A percentile compares a stretch with the other conserved stretches of the same genome.
Evolutionary conservation across 2,888 invertebrate genomes (phyloP).

Genomic region (Agrilus cyanescens): DNA sequence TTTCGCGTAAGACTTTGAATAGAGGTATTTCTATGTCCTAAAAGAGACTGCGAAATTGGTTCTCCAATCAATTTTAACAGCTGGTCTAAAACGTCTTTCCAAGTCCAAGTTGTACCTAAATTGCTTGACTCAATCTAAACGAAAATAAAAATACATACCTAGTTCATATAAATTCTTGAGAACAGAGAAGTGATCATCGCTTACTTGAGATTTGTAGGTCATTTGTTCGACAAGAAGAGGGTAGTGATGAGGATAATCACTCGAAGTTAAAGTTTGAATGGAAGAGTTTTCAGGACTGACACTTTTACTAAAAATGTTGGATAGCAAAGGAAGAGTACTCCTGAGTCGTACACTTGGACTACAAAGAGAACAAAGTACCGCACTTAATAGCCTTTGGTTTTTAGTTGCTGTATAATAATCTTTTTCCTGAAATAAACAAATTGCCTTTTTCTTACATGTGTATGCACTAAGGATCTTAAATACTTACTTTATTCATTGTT

Average conservation of each 20-base stretch:
- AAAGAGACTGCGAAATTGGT: constrained; percentile 53
- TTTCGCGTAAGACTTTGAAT: constrained; percentile 32
- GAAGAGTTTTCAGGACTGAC: constrained; percentile 35
- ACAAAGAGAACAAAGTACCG: constrained; percentile 77
- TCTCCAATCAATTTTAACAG: constrained; percentile 70
- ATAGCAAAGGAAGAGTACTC: constrained; percentile 62
- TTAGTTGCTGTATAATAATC: constrained; percentile 28
- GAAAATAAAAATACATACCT: constrained; percentile 5
- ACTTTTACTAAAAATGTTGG: constrained; percentile 14
- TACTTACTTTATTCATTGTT: constrained; percentile 52
- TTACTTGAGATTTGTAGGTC: constrained; percentile 51
- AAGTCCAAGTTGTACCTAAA: constrained; percentile 29
- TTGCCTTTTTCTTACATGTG: too few species aligned
- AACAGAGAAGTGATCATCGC: neutral
- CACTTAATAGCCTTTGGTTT: constrained; percentile 56
- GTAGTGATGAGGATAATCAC: constrained; percentile 61
- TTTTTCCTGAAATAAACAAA: constrained; percentile 27
- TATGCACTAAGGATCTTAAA: neutral
- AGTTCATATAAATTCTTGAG: neutral
- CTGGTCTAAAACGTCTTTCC: constrained; percentile 65
- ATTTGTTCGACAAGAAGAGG: constrained; percentile 69
- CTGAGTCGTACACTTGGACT: constrained; percentile 62
- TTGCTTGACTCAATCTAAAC: constrained; percentile 34
- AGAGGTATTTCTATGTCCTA: constrained; percentile 32
- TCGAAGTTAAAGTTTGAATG: constrained; percentile 49